Percentiles rank a stretch among this genome's conserved stretches.
Evolutionary conservation across 2,113 vertebrate genomes (phyloP).

Genomic region (Peromyscus polionotus): DNA sequence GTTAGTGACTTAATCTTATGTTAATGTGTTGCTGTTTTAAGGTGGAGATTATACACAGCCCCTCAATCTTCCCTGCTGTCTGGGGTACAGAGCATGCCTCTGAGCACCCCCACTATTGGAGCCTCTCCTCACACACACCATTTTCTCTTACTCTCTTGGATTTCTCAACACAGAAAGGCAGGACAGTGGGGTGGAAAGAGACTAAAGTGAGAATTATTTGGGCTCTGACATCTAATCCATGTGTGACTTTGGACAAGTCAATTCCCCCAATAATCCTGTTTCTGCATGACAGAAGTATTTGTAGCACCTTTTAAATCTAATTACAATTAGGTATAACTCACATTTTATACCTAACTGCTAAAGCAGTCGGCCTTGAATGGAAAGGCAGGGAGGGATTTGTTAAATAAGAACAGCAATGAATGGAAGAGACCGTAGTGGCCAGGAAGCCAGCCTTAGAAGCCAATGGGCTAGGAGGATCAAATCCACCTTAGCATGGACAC

Average conservation of each 20-base stretch:
- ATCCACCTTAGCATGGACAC: not conserved
- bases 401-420: not conserved
- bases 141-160: not conserved
- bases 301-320: conserved; percentile 28
- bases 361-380: not conserved
- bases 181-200: not conserved
- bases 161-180: not conserved
- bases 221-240: not conserved
- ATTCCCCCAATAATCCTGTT: not conserved
- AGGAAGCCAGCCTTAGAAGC: not conserved
- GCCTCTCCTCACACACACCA: not conserved
- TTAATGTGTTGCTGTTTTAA: not conserved
- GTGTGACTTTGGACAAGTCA: conserved; percentile 18
- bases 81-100: not conserved
- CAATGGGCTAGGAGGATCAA: not conserved
- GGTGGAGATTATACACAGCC: not conserved
- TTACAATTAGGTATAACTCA: not conserved
- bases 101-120: not conserved
- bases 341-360: not conserved
- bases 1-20: not conserved
- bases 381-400: not conserved
- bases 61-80: not conserved
- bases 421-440: not conserved
- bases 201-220: conserved; percentile 19
- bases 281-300: not conserved